These are phyloP conservation scores for Cylloceria caligata DNA, from an alignment of 2,888 invertebrate genomes.

Conservation along the genomic window DNA sequence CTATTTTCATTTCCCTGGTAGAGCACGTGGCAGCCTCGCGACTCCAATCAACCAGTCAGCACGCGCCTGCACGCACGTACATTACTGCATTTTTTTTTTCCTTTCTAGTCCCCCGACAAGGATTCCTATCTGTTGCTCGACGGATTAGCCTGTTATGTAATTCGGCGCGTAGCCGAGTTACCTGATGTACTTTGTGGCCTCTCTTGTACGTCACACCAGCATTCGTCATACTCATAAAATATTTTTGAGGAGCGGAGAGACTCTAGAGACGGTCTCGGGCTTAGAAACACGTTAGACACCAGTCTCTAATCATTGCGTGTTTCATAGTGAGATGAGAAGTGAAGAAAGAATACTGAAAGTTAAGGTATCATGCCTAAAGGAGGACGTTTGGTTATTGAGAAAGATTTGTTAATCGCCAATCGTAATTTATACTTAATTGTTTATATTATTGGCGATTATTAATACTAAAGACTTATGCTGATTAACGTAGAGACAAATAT, in stretches of 20 bases:
- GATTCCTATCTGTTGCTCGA: constrained; percentile 43
- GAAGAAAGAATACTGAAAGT: constrained; percentile 51
- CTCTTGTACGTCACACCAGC: constrained; percentile 21
- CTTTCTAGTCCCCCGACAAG: not conserved
- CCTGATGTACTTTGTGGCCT: constrained; percentile 48
- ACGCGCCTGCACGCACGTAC: not conserved
- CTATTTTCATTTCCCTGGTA: constrained; percentile 27
- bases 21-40: constrained; percentile 10
- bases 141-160: constrained; percentile 67
- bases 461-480: no score
- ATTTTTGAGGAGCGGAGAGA: not conserved
- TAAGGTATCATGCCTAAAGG: not conserved
- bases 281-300: constrained; percentile 51
- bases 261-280: constrained; percentile 12
- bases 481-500: no score
- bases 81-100: constrained; percentile 1
- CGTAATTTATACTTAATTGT: not conserved
- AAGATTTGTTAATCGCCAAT: not conserved
- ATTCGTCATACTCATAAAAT: not conserved
- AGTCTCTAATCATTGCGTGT: constrained; percentile 54
- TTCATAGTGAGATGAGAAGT: constrained; percentile 50
- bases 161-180: constrained; percentile 53
- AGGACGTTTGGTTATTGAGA: constrained; percentile 18
- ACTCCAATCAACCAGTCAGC: not conserved
- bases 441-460: no score